A percentile compares a stretch with the other conserved stretches of the same genome.
Conservation (phyloP, 2,888 invertebrate species). For the Calliopum simillimum region DNA sequence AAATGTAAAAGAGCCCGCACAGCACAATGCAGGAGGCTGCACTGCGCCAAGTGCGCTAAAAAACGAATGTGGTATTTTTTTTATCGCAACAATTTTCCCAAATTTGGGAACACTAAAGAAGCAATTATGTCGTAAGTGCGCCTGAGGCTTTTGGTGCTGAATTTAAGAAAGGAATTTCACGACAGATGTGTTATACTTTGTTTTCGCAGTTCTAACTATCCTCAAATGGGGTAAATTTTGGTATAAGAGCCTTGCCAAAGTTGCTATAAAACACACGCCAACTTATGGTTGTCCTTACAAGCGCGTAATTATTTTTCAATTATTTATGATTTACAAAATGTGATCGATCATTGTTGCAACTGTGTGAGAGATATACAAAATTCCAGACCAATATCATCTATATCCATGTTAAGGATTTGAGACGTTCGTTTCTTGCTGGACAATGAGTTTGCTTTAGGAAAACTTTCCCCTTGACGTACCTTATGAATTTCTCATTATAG, state of each 20-base stretch:
- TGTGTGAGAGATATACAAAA: neutral
- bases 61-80: slow-evolving; percentile 29
- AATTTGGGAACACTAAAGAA: slow-evolving; percentile 38
- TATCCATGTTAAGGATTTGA: neutral
- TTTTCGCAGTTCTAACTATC: no score
- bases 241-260: neutral
- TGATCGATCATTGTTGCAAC: slow-evolving; percentile 40
- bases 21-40: slow-evolving; percentile 9
- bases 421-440: neutral
- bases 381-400: neutral
- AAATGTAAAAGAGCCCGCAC: neutral
- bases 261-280: slow-evolving; percentile 1
- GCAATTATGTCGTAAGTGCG: slow-evolving; percentile 37
- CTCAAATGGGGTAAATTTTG: neutral
- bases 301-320: slow-evolving; percentile 40
- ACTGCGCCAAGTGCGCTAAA: slow-evolving; percentile 14
- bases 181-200: slow-evolving; percentile 41
- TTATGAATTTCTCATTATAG: slow-evolving; percentile 51
- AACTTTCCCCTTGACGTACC: slow-evolving; percentile 43
- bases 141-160: slow-evolving; percentile 30
- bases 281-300: slow-evolving; percentile 14
- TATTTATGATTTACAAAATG: slow-evolving; percentile 36
- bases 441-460: neutral
- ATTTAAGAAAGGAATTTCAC: slow-evolving; percentile 30
- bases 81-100: no score